These are phyloP conservation scores for Crossocerus cetratus DNA, from an alignment of 2,888 invertebrate species.

Conservation along the genomic window DNA sequence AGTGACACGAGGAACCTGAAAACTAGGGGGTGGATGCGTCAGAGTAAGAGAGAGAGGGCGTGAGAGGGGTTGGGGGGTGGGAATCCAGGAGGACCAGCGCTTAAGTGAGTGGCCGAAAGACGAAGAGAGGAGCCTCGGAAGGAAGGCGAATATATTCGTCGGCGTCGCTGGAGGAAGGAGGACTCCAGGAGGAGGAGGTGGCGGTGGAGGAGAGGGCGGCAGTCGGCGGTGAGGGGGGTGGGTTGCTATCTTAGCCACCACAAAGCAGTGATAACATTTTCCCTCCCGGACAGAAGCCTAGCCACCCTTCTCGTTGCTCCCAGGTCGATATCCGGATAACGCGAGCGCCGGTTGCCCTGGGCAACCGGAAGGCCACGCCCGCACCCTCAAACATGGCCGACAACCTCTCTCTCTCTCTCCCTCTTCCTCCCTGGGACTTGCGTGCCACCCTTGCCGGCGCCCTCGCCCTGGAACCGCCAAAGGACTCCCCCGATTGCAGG, in stretches of 20 bases:
- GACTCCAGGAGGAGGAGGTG: slow-evolving; percentile 22
- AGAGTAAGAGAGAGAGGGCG: no score
- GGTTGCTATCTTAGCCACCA: slow-evolving; percentile 77
- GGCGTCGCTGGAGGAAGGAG: slow-evolving; percentile 17
- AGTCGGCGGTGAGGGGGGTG: slow-evolving; percentile 56
- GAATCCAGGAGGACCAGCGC: no score
- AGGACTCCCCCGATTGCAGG: background rate
- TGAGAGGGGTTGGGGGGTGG: no score
- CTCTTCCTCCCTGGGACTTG: slow-evolving; percentile 48
- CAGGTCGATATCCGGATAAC: slow-evolving; percentile 74
- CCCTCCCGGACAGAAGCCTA: slow-evolving; percentile 76
- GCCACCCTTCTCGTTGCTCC: slow-evolving; percentile 71
- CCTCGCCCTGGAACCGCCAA: background rate
- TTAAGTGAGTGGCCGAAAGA: background rate
- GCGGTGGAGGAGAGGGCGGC: slow-evolving; percentile 14
- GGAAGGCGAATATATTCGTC: slow-evolving; percentile 10
- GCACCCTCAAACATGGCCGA: slow-evolving; percentile 74
- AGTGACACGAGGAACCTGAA: background rate
- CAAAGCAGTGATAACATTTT: slow-evolving; percentile 78
- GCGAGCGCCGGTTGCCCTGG: slow-evolving; percentile 67
- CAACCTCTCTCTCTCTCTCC: slow-evolving; percentile 42
- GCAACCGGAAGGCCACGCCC: slow-evolving; percentile 75
- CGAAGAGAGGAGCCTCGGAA: background rate
- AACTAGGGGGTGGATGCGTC: no score
- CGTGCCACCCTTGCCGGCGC: background rate